Evolutionary conservation across 2,113 vertebrate genomes (phyloP), one percentile per base, ranked within the genome.

Genomic region (Bungarus multicinctus): DNA sequence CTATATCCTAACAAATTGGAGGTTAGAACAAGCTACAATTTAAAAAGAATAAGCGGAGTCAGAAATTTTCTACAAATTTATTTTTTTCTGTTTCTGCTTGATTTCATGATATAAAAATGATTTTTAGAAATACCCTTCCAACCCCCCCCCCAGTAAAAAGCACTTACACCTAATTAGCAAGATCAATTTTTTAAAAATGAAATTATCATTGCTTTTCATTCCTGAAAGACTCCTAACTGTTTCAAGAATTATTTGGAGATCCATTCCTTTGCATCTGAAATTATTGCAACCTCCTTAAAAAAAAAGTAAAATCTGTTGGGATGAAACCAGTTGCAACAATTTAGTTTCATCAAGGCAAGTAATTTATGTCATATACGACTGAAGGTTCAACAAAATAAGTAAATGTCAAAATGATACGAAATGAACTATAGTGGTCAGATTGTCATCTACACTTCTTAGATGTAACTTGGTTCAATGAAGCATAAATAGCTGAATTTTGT

Each of bases 161-260:
- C 88, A 74, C 57, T 93, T 95, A 86, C 85, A 86, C 96, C 93
- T 97, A 92, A 92, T 20, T 1, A 16, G 89, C 93, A 97, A 97
- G 97, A 97, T 95, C 95, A 97, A 95, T 96, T 97, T 97, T 97
- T 96, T 50, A 92, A 97, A 97, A 98, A 97, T 94, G 97, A 98
- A 97, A 96, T 97, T 95, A 94, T 96, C 95, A 96, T 97, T 95
- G 96, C 97, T 97, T 97, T 97, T 97, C 96, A 97, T 97, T 97
- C 95, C 95, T 95, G 96, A 95, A 96, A 96, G 96, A 96, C 95
- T 96, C 97, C 95, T 97, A 96, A 97, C 95, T 97, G 95, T 97
- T 96, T 95, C 93, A 96, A 96, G 97, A 97, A 96, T 96, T 97
- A 96, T 97, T 98, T 98, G 97, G 97, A 98, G 97, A 96, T 97